These are phyloP conservation scores for Morphnarchus princeps DNA, from an alignment of 2,113 vertebrate species.

Conservation along the genomic window DNA sequence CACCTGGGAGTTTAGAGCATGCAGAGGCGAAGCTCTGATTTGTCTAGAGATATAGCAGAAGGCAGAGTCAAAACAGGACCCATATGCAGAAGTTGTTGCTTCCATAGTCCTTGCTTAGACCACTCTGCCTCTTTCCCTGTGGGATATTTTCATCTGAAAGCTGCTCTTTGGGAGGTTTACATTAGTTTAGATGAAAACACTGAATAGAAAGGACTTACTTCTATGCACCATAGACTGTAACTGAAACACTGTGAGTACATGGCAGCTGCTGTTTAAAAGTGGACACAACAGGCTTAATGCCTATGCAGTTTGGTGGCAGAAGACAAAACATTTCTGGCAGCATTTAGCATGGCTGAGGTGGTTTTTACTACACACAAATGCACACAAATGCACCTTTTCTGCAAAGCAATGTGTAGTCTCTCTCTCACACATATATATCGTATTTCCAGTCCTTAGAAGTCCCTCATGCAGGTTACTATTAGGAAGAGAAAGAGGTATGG, in stretches of 20 bases:
- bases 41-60: background rate
- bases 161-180: background rate
- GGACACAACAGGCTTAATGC: background rate
- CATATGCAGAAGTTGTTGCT: background rate
- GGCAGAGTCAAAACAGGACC: background rate
- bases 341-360: background rate
- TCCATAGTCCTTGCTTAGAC: background rate
- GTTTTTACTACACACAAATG: background rate
- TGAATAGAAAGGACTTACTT: background rate
- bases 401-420: background rate
- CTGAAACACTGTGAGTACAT: background rate
- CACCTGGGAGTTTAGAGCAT: background rate
- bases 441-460: background rate
- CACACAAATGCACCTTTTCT: background rate
- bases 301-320: background rate
- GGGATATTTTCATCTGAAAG: background rate
- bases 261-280: background rate
- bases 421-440: fast-evolving
- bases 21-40: background rate
- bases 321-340: background rate
- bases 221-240: background rate
- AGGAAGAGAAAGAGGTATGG: background rate
- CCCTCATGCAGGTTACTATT: background rate
- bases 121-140: background rate
- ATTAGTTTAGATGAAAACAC: background rate